Evolutionary conservation across 1,140 invertebrate genomes (phyloP).

Genomic region (Diachasmimorpha longicaudata): DNA sequence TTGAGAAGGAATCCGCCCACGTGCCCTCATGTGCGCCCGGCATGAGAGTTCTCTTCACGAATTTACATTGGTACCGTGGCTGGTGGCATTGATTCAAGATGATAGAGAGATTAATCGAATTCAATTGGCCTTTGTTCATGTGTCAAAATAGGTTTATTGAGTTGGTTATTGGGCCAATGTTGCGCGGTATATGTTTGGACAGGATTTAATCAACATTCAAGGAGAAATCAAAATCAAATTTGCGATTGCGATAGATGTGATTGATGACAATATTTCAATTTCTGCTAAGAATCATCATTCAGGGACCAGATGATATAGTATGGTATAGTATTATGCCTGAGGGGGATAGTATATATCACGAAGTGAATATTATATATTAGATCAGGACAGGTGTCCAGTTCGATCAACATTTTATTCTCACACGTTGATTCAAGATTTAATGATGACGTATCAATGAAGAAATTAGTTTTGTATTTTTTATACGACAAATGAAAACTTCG

Average conservation of each 20-base stretch:
- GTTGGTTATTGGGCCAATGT: neutral
- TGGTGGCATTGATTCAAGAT: neutral
- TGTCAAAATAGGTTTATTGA: slow-evolving; percentile 43
- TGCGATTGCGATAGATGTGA: too few species aligned
- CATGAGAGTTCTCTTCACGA: neutral
- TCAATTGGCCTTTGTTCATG: slow-evolving; percentile 36
- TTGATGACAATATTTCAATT: too few species aligned
- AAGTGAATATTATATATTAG: too few species aligned
- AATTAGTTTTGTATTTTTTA: too few species aligned
- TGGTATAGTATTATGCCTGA: too few species aligned
- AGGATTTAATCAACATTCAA: neutral
- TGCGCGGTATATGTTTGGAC: neutral
- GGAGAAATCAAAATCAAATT: neutral
- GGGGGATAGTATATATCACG: too few species aligned
- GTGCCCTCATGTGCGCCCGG: neutral
- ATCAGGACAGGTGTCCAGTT: too few species aligned
- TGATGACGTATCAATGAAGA: too few species aligned
- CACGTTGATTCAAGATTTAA: too few species aligned
- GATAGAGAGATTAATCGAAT: slow-evolving; percentile 49
- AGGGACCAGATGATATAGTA: too few species aligned
- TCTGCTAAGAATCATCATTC: too few species aligned
- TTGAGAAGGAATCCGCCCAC: slow-evolving; percentile 3
- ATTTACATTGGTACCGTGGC: neutral
- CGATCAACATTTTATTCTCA: too few species aligned
- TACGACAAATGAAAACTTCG: neutral